Evolutionary conservation across 2,888 invertebrate species (phyloP), one percentile per base, ranked within the genome.

Genomic region (Marasmarcha lunaedactyla): DNA sequence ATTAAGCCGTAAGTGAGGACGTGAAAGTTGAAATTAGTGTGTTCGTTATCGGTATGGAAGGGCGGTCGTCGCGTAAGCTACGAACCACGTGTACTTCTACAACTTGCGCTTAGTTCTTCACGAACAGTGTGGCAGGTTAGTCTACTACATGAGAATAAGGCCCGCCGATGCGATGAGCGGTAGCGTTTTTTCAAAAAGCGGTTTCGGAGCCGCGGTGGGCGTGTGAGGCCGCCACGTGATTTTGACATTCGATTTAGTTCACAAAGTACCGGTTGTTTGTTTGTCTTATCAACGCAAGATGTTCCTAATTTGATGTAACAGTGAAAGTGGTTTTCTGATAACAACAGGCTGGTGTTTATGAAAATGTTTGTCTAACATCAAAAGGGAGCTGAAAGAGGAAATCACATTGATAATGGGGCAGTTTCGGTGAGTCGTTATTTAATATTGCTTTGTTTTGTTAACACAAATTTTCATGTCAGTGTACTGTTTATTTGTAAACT

Each of bases 61-160:
- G 78, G 79, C 78, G 77, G 71, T 62, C 74, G 78, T 67, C 71
- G 73, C 70, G 73, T 78, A 78, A 76, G 79, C 77, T 73, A 68
- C 68, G 63, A 55, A 65, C 79, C 81, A 83, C 81, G 81, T 83
- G 81, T 78, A 70, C 65, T 64, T 67, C 73, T 66, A 71, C 69
- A 72, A 78, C 74, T 81, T 78, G 77, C 79, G 79, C 68, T 70
- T 70, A 70, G 81, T 83, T 83, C 79, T 79, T 79, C 78, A 71
- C 78, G 70, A 79, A 77, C 79, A 70, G 76, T 79, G 79, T 81
- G 71, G 76, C 79, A 78, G 81, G 79, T 68, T 76, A 78, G 79
- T 78, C 73, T 69, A 74, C 70, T 77, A 73, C 72, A 72, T 74
- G 76, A 71, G 61, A 71, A 68, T 68, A 64, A 73, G 71, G 67